Base-by-base conservation (phyloP, 2,888 invertebrate genomes). In the Prenolepis imparis region DNA sequence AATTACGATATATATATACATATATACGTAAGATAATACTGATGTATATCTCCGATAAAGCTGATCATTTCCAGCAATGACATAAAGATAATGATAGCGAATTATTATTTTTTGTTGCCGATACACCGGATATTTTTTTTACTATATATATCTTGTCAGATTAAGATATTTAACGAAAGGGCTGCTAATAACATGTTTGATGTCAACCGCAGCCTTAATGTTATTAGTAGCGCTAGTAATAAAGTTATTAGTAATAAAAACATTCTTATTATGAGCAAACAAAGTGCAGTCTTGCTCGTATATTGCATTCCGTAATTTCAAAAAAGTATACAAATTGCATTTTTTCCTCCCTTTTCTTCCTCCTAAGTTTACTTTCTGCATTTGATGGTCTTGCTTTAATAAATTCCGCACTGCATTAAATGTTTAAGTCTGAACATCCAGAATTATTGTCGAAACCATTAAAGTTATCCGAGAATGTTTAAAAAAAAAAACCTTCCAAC, bases 361-460 rank as follows among this genome's bases (percentile, higher is more conserved):
- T 9, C 6, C 32, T 9, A n/a, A 0, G 2, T 44, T 21, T 55
- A 21, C n/a, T 55, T 44, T 48, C 11, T 73, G 15, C 24, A 44
- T 9, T 3, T 9, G 11, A 48, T 24, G 28, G n/a, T 4, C n/a
- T 36, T 48, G 21, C 15, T 11, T 32, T 5, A 48, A 36, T 75
- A 36, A 75, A 64, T 64, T 15, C 21, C 11, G 12, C n/a, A 57
- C 1, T 18, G 41, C n/a, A 59, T 72, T 73, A 72, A 39, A 72
- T 57, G 59, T 41, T 41, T 41, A 73, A 28, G 18, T 3, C 48
- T 28, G n/a, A 48, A 36, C 24, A 59, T 52, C 24, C 24, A 41
- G 18, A 24, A 36, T 63, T 36, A n/a, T n/a, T 8, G 11, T 5
- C 11, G 1, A n/a, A 32, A 6, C 0, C 18, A 36, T 18, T 52